A percentile compares a stretch with the other conserved stretches of the same genome.
These are phyloP conservation scores for Epinephelus coioides DNA, from an alignment of 2,797 vertebrate species.

Conservation along the genomic window DNA sequence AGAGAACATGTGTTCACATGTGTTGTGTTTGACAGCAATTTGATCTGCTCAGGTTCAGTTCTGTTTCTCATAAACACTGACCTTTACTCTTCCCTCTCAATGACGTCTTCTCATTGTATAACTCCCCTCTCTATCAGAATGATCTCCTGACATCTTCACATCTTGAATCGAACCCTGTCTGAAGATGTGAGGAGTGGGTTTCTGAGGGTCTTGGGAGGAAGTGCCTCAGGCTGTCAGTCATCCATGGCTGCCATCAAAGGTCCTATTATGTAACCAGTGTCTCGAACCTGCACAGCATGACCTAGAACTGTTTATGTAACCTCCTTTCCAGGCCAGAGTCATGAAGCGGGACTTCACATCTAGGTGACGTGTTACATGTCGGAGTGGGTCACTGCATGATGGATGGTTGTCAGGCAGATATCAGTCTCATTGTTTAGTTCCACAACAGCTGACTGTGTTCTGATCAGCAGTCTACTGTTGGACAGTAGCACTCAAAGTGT, in stretches of 20 bases:
- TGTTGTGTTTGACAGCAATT: not conserved
- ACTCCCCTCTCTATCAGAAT: not conserved
- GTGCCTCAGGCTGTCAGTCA: slow-evolving; percentile 1
- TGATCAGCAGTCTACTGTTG: not conserved
- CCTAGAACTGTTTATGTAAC: slow-evolving; percentile 49
- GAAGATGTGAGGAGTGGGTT: slow-evolving; percentile 33
- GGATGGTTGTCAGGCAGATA: slow-evolving; percentile 19
- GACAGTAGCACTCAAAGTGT: not conserved
- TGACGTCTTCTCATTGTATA: slow-evolving; percentile 4
- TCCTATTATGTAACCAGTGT: slow-evolving; percentile 36
- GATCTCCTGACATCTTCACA: slow-evolving; percentile 1
- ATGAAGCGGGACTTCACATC: slow-evolving; percentile 3
- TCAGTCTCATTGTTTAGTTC: slow-evolving; percentile 4
- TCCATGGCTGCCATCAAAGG: slow-evolving; percentile 22
- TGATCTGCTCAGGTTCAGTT: not conserved
- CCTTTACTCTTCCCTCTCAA: not conserved
- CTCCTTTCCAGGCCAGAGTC: not conserved
- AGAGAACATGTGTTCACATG: not conserved
- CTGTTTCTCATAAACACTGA: not conserved
- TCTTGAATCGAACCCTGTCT: slow-evolving; percentile 21
- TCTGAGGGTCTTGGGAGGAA: slow-evolving; percentile 16
- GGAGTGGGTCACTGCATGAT: not conserved
- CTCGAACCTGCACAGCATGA: slow-evolving; percentile 25
- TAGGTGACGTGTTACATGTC: slow-evolving; percentile 28
- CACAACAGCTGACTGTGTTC: not conserved